Evolutionary conservation across 2,888 invertebrate species (phyloP).

Genomic region (Willowsia nigromaculata): DNA sequence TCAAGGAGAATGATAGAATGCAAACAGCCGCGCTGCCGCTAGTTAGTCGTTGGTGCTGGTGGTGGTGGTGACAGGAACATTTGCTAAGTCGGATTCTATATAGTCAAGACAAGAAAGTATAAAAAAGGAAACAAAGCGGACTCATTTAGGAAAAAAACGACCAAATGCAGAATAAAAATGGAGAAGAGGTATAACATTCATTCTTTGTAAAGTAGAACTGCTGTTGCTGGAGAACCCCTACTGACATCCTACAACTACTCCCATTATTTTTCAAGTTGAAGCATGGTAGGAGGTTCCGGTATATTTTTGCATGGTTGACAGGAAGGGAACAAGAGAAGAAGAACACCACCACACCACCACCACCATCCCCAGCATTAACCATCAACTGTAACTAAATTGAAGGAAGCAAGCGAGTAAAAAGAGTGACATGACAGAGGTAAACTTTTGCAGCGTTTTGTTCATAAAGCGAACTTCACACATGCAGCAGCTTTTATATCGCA

Average conservation of each 20-base stretch:
- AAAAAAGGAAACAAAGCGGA: conserved; percentile 26
- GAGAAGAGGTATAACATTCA: conserved; percentile 10
- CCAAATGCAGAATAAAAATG: not conserved
- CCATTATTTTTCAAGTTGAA: conserved; percentile 54
- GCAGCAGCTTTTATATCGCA: not conserved
- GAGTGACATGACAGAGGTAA: conserved; percentile 43
- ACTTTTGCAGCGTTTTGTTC: conserved; percentile 1
- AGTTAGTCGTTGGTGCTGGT: not conserved
- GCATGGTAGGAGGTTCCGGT: conserved; percentile 60
- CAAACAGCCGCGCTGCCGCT: conserved; percentile 16
- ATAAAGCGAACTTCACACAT: conserved; percentile 11
- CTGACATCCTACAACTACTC: not conserved
- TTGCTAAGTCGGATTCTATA: conserved; percentile 11
- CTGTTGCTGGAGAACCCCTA: not conserved
- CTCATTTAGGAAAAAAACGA: conserved; percentile 42
- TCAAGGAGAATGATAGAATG: conserved; percentile 34
- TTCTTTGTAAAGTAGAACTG: conserved; percentile 18
- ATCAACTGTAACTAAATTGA: conserved; percentile 46
- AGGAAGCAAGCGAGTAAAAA: conserved; percentile 6
- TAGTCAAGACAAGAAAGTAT: conserved; percentile 5
- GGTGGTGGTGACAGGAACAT: not conserved
- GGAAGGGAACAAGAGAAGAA: conserved; percentile 25
- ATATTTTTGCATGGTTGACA: conserved; percentile 53
- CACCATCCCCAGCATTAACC: conserved; percentile 30
- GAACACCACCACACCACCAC: conserved; percentile 13